Percentiles rank a stretch among this genome's conserved stretches.
These are phyloP conservation scores for Drosophila subquinaria DNA, from an alignment of 2,888 invertebrate species.

Conservation along the genomic window DNA sequence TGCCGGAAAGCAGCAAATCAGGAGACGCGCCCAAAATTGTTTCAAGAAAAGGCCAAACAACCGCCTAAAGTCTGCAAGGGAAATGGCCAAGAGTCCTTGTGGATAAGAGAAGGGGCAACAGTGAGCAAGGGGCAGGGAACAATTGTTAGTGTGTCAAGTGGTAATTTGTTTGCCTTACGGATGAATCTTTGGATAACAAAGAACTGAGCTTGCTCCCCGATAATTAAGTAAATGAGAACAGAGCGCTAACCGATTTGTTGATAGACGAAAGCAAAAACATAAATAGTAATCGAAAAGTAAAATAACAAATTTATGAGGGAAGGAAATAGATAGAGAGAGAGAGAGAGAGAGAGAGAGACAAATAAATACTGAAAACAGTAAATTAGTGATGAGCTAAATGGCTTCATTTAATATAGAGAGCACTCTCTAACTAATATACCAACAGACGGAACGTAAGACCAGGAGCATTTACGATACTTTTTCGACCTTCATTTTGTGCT, in stretches of 20 bases:
- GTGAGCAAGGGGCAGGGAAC: neutral
- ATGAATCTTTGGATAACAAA: slow-evolving; percentile 16
- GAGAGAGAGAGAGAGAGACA: neutral
- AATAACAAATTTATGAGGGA: neutral
- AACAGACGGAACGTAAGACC: too few relatives aligned
- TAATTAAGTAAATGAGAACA: neutral
- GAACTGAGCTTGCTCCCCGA: neutral
- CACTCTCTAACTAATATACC: too few relatives aligned
- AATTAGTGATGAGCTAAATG: neutral
- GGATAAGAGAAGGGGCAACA: neutral
- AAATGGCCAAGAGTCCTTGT: slow-evolving; percentile 8
- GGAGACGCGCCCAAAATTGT: neutral
- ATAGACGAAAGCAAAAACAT: neutral
- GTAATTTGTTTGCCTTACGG: slow-evolving; percentile 17
- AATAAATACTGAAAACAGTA: neutral
- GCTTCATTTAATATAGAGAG: neutral
- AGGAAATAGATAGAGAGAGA: neutral
- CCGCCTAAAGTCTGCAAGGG: neutral
- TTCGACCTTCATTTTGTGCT: too few relatives aligned
- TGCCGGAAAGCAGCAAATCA: slow-evolving; percentile 13
- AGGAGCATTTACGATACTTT: too few relatives aligned
- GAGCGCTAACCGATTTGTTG: slow-evolving; percentile 4
- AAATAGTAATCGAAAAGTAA: neutral
- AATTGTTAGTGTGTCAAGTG: slow-evolving; percentile 14
- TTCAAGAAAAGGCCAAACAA: slow-evolving; percentile 7